Evolutionary conservation across 2,888 invertebrate species (phyloP).

Genomic region (Zootermopsis nevadensis): DNA sequence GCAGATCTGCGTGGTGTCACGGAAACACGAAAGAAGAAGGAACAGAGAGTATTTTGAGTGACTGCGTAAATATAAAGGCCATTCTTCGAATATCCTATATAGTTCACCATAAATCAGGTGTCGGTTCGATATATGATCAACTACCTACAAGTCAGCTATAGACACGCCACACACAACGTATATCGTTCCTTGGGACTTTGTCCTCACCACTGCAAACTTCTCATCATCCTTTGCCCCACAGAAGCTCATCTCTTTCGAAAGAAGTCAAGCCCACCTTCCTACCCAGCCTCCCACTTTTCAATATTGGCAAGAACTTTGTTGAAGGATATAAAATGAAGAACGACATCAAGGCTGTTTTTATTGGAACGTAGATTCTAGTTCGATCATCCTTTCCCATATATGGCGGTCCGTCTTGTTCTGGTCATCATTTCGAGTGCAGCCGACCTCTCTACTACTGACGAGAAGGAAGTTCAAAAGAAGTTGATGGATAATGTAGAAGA

Average conservation of each 20-base stretch:
- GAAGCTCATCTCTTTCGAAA: no score
- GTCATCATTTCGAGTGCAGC: neutral
- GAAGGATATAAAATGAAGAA: neutral
- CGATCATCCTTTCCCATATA: neutral
- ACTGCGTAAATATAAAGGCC: neutral
- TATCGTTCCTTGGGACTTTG: neutral
- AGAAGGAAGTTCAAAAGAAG: neutral
- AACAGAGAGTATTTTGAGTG: neutral
- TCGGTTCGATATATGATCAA: slow-evolving; percentile 11
- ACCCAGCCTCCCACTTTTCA: slow-evolving; percentile 8
- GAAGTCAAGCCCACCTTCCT: neutral
- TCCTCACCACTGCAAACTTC: neutral
- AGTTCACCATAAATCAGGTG: slow-evolving; percentile 5
- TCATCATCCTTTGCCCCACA: no score
- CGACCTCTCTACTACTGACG: no score
- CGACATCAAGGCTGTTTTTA: neutral
- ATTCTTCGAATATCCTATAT: neutral
- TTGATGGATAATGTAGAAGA: neutral
- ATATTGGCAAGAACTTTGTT: neutral
- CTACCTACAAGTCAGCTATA: neutral
- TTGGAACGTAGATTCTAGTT: neutral
- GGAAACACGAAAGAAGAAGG: neutral
- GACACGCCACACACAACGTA: neutral
- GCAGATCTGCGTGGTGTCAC: neutral
- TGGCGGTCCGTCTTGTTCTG: neutral